phyloP scores from a whole-genome alignment of 2,797 vertebrate species.

The Sebastes miniatus region DNA sequence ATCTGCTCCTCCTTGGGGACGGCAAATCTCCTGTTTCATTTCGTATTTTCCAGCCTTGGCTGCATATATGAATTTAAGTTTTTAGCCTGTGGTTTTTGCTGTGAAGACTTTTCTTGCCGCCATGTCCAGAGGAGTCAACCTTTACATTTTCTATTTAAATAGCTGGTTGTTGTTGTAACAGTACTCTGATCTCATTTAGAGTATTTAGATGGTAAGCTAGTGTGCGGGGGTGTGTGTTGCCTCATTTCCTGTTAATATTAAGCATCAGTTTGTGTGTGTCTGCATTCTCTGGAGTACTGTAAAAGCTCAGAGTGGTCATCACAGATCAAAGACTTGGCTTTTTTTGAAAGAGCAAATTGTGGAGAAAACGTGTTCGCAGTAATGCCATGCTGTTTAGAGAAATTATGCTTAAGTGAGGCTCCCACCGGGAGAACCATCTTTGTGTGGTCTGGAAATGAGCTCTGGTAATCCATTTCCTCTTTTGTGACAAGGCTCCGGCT shows the following conservation, averaged over 20 bases:
- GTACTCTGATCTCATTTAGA: background rate
- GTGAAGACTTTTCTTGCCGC: background rate
- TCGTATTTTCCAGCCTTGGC: background rate
- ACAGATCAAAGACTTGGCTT: background rate
- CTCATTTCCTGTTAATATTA: background rate
- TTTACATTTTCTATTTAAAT: background rate
- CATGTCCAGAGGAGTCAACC: background rate
- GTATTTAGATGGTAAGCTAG: background rate
- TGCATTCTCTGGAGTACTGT: background rate
- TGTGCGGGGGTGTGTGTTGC: background rate
- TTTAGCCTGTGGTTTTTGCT: background rate
- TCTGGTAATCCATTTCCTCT: slow-evolving; percentile 10
- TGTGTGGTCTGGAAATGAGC: slow-evolving; percentile 10
- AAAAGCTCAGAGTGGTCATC: background rate
- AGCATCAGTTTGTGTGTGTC: background rate
- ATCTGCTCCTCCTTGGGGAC: background rate
- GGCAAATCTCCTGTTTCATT: background rate
- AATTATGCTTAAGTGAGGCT: slow-evolving; percentile 1
- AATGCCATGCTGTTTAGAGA: background rate
- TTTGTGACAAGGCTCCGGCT: background rate
- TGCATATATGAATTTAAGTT: background rate
- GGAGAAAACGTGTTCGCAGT: background rate
- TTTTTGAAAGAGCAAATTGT: background rate
- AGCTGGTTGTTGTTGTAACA: background rate
- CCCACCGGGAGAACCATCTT: background rate